Evolutionary conservation across 2,888 invertebrate species (phyloP).

Genomic region (Scaptomyza flava): DNA sequence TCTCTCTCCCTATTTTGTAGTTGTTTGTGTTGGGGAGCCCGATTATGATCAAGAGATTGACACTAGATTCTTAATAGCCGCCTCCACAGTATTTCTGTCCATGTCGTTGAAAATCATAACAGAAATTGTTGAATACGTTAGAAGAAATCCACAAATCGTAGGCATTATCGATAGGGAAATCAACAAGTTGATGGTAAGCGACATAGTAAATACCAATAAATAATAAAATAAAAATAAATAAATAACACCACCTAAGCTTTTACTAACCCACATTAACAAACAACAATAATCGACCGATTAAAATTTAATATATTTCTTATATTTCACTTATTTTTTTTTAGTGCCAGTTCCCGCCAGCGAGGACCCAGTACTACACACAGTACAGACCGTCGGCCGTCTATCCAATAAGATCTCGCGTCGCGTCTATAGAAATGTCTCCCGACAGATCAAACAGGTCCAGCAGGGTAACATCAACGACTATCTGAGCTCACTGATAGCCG

Average conservation of each 20-base stretch:
- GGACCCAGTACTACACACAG: constrained; percentile 89
- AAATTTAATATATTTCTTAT: background rate
- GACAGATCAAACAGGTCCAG: constrained; percentile 86
- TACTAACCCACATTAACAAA: background rate
- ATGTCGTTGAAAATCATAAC: constrained; percentile 83
- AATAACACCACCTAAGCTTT: background rate
- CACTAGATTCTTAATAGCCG: constrained; percentile 83
- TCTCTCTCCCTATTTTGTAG: constrained; percentile 54
- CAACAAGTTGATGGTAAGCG: constrained; percentile 81
- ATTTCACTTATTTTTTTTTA: constrained; percentile 69
- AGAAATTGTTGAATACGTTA: constrained; percentile 83
- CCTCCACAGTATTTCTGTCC: constrained; percentile 83
- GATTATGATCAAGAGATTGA: constrained; percentile 81
- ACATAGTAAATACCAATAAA: background rate
- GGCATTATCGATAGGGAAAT: constrained; percentile 82
- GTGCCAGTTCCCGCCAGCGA: constrained; percentile 86
- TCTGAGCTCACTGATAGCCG: constrained; percentile 85
- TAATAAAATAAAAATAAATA: background rate
- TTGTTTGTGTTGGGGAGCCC: constrained; percentile 74
- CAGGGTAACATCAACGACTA: constrained; percentile 85
- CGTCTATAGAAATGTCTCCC: constrained; percentile 88
- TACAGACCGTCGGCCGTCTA: constrained; percentile 89
- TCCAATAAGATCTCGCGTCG: constrained; percentile 90
- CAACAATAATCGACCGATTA: background rate
- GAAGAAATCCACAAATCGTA: constrained; percentile 83